phyloP scores from a whole-genome alignment of 2,888 invertebrate genomes.

The Poecilus cupreus region DNA sequence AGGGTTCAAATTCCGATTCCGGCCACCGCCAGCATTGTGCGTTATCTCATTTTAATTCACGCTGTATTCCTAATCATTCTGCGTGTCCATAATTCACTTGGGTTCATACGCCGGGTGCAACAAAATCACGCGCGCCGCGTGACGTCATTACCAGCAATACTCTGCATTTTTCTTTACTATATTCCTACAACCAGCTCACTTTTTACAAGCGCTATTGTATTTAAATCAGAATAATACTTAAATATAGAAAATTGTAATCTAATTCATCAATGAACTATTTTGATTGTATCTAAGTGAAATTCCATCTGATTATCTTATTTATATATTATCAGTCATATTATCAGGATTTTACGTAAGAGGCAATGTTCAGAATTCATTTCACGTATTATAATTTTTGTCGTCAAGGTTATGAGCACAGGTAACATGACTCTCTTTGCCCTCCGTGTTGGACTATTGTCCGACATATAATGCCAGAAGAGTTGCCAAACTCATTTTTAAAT shows the following conservation, averaged over 20 bases:
- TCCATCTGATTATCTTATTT: neutral
- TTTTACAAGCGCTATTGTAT: too few species aligned
- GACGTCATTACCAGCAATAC: neutral
- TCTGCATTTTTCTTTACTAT: neutral
- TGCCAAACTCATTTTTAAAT: neutral
- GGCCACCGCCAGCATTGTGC: constrained; percentile 40
- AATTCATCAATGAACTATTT: too few species aligned
- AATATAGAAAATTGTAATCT: too few species aligned
- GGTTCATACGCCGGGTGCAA: neutral
- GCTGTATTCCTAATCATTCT: constrained; percentile 13
- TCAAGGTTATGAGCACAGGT: constrained; percentile 38
- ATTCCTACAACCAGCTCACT: too few species aligned
- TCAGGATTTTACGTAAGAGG: neutral
- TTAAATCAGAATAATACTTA: too few species aligned
- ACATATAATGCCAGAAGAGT: neutral
- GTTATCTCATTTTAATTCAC: constrained; percentile 50
- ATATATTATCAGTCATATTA: neutral
- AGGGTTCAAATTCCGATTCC: constrained; percentile 52
- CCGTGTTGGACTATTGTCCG: neutral
- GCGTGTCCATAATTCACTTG: neutral
- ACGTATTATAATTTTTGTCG: constrained; percentile 9
- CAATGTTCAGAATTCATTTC: constrained; percentile 25
- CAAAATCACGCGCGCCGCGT: constrained; percentile 2
- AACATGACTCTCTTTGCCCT: neutral
- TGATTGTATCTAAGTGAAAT: neutral